Conservation (phyloP, 2,113 vertebrate species). For the Prolemur simus region DNA sequence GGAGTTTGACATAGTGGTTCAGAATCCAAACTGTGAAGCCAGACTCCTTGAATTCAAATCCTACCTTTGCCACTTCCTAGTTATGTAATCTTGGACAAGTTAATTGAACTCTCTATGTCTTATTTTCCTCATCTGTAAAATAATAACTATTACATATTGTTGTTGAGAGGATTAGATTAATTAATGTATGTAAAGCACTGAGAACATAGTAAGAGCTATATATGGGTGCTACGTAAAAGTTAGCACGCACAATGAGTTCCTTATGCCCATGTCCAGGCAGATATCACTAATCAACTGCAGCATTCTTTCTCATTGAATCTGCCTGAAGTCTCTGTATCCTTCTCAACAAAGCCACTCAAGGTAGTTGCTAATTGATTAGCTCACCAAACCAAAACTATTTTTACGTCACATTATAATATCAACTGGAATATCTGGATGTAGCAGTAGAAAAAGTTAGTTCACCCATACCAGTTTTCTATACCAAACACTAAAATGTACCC, state of each 20-base stretch:
- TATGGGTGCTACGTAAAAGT: neutral
- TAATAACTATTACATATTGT: neutral
- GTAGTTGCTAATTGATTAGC: neutral
- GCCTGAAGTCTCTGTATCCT: neutral
- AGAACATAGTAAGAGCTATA: neutral
- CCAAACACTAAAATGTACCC: neutral
- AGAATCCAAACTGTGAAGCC: neutral
- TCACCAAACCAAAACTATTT: neutral
- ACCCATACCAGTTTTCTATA: neutral
- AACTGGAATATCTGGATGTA: neutral
- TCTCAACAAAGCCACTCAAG: neutral
- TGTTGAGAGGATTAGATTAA: neutral
- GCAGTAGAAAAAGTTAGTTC: neutral
- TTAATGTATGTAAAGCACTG: neutral
- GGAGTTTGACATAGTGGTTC: neutral
- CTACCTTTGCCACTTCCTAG: neutral
- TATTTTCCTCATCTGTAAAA: neutral
- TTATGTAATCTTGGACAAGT: neutral
- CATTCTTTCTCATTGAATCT: neutral
- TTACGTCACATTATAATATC: neutral
- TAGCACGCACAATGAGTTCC: neutral
- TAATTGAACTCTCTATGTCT: neutral
- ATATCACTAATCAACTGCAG: neutral
- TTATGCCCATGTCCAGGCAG: neutral
- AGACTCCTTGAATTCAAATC: slow-evolving; percentile 5